Percentiles rank a stretch among this genome's conserved stretches.
Conservation (phyloP, 2,113 vertebrate genomes). For the Poecilia latipinna region DNA sequence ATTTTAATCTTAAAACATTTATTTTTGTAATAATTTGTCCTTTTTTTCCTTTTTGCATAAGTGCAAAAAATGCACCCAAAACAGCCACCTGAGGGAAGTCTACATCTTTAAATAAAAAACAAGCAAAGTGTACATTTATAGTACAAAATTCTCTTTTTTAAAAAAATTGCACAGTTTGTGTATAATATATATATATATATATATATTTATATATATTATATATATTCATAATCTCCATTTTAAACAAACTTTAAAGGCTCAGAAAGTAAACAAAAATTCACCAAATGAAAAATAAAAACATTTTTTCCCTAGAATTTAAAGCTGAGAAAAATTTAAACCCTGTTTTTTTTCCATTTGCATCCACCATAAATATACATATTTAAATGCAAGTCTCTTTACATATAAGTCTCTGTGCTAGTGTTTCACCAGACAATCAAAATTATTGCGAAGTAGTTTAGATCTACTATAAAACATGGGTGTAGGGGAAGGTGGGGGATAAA, state of each 20-base stretch:
- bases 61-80: constrained; percentile 91
- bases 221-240: constrained; percentile 96
- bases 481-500: constrained; percentile 75
- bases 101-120: constrained; percentile 99
- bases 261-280: constrained; percentile 89
- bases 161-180: constrained; percentile 97
- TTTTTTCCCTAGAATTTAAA: constrained; percentile 91
- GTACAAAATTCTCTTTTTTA: constrained; percentile 97
- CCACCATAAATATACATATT: constrained; percentile 81
- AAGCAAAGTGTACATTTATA: constrained; percentile 95
- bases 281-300: constrained; percentile 86
- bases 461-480: constrained; percentile 88
- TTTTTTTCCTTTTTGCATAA: constrained; percentile 82
- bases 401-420: constrained; percentile 97
- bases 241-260: constrained; percentile 99
- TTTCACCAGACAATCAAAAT: constrained; percentile 92
- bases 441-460: constrained; percentile 93
- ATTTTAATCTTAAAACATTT: constrained; percentile 79
- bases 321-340: constrained; percentile 96
- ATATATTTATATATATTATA: constrained; percentile 45
- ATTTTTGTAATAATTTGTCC: constrained; percentile 83
- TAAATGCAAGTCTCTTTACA: constrained; percentile 87
- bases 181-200: constrained; percentile 83
- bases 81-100: constrained; percentile 91
- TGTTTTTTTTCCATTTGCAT: constrained; percentile 82